Evolutionary conservation across 2,888 invertebrate species (phyloP).

Genomic region (Agriotes lineatus): DNA sequence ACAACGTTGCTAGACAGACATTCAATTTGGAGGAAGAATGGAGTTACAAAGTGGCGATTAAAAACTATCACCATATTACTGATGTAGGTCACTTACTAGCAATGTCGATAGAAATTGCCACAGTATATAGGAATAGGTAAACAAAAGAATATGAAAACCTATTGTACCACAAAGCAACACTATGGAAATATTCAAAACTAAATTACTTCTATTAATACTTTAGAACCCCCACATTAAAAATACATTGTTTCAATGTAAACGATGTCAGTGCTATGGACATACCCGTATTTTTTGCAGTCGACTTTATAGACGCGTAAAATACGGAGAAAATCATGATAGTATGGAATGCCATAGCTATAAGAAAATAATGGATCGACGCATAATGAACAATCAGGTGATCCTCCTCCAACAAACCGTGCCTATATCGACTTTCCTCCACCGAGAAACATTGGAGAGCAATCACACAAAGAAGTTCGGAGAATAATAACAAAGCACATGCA

Average conservation of each 20-base stretch:
- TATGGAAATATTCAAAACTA: too few relatives aligned
- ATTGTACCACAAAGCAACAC: conserved; percentile 19
- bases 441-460: background rate
- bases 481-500: background rate
- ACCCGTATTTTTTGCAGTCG: conserved; percentile 8
- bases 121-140: conserved; percentile 1
- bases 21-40: conserved; percentile 27
- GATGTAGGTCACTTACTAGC: conserved; percentile 11
- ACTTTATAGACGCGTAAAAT: conserved; percentile 3
- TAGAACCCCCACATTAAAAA: conserved; percentile 19
- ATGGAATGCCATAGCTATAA: background rate
- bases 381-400: background rate
- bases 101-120: conserved; percentile 6
- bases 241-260: conserved; percentile 1
- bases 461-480: background rate
- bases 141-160: background rate
- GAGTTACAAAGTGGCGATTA: conserved; percentile 34
- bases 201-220: too few relatives aligned
- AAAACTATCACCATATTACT: conserved; percentile 24
- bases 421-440: background rate
- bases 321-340: background rate
- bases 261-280: conserved; percentile 21
- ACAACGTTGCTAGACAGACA: conserved; percentile 31
- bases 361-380: background rate
- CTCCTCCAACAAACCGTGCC: background rate